phyloP scores from a whole-genome alignment of 1,140 invertebrate genomes.

The Cydia splendana region DNA sequence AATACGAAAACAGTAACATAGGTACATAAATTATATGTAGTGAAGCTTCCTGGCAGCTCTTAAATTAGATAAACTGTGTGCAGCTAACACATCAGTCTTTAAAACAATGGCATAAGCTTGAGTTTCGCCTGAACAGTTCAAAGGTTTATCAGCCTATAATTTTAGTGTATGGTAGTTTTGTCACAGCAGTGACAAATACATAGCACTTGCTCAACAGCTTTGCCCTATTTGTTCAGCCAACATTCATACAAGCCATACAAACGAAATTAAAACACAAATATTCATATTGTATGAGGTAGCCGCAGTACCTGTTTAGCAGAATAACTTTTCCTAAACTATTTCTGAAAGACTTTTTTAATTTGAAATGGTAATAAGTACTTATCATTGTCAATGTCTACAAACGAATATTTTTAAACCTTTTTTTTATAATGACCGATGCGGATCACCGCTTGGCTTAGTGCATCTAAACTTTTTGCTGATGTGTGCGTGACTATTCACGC shows the following conservation, averaged over 20 bases:
- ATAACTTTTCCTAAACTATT: no score
- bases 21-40: neutral
- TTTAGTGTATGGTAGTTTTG: conserved; percentile 1
- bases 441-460: neutral
- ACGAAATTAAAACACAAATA: neutral
- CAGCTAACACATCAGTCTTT: neutral
- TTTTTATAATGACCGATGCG: neutral
- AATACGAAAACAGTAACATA: neutral
- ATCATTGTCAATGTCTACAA: no score
- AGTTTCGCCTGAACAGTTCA: neutral
- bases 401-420: neutral
- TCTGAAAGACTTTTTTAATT: no score
- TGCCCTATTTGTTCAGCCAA: neutral
- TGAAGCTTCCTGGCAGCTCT: neutral
- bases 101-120: neutral
- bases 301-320: no score
- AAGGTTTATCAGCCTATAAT: conserved; percentile 11
- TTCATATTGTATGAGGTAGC: neutral
- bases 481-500: neutral
- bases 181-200: conserved; percentile 7
- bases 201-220: neutral
- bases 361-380: no score
- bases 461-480: neutral
- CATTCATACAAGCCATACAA: neutral
- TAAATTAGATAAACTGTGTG: conserved; percentile 2